Percentiles rank a stretch among this genome's conserved stretches.
phyloP scores from a whole-genome alignment of 2,113 vertebrate genomes.

The Pelmatolapia mariae region DNA sequence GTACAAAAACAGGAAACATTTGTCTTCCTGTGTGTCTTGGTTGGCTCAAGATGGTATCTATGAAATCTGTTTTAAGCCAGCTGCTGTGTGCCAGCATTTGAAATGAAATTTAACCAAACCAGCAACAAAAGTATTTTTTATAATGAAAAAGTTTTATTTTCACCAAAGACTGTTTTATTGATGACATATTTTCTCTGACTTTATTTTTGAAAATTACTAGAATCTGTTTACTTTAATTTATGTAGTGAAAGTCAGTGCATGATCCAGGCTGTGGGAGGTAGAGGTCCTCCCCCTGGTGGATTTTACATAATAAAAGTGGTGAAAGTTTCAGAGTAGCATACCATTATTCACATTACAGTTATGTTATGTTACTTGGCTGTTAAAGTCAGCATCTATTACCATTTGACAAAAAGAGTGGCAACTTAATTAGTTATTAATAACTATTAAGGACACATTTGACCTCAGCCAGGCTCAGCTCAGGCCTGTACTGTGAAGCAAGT shows the following conservation, averaged over 20 bases:
- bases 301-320: background rate
- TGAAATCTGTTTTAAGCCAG: too few species aligned
- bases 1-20: too few species aligned
- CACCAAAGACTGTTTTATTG: background rate
- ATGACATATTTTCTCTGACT: background rate
- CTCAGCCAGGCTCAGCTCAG: background rate
- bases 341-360: background rate
- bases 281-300: background rate
- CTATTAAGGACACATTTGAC: background rate
- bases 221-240: background rate
- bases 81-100: rapidly evolving
- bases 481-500: background rate
- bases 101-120: background rate
- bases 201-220: background rate
- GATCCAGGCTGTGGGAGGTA: background rate
- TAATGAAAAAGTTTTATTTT: background rate
- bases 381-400: background rate
- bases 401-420: background rate
- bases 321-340: background rate
- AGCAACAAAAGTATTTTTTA: background rate
- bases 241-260: background rate
- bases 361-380: background rate
- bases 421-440: background rate
- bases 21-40: too few species aligned
- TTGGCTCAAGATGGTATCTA: too few species aligned